Conservation (phyloP, 1,140 invertebrate genomes). For the Drosophila ficusphila region DNA sequence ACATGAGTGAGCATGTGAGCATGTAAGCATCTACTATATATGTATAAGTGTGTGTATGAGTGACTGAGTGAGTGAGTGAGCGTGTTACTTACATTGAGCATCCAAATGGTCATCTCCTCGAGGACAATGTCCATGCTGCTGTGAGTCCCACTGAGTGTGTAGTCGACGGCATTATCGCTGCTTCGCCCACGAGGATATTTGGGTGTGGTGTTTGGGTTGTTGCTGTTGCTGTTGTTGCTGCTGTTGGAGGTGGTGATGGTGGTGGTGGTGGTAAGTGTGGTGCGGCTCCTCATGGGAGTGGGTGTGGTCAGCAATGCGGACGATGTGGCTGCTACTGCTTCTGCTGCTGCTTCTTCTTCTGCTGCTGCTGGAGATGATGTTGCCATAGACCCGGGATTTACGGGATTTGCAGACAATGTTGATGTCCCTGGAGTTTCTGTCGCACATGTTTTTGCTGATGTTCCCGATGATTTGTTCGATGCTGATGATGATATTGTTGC, state of each 20-base stretch:
- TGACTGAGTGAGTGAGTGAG: no score
- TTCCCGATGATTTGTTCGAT: conserved; percentile 13
- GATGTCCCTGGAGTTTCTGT: conserved; percentile 9
- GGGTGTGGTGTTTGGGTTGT: not conserved
- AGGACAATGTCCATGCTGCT: conserved; percentile 66
- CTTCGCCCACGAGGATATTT: conserved; percentile 37
- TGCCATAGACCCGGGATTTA: conserved; percentile 1
- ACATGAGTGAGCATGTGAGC: no score
- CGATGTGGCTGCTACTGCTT: conserved; percentile 3
- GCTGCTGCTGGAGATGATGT: conserved; percentile 14
- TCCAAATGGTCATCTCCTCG: conserved; percentile 71
- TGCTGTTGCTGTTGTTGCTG: no score
- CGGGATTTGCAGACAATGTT: conserved; percentile 9
- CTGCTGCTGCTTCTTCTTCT: conserved; percentile 2
- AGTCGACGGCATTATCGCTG: conserved; percentile 66
- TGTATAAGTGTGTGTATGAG: no score
- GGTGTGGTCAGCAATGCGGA: conserved; percentile 5
- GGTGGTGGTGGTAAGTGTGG: not conserved
- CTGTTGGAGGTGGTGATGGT: not conserved
- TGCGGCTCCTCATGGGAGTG: conserved; percentile 1
- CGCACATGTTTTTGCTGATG: conserved; percentile 23
- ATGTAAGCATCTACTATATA: no score
- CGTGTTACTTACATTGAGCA: conserved; percentile 68
- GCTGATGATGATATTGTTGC: not conserved
- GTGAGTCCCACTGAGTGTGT: conserved; percentile 58